phyloP scores from a whole-genome alignment of 2,888 invertebrate genomes.

The Agonum fuliginosum region DNA sequence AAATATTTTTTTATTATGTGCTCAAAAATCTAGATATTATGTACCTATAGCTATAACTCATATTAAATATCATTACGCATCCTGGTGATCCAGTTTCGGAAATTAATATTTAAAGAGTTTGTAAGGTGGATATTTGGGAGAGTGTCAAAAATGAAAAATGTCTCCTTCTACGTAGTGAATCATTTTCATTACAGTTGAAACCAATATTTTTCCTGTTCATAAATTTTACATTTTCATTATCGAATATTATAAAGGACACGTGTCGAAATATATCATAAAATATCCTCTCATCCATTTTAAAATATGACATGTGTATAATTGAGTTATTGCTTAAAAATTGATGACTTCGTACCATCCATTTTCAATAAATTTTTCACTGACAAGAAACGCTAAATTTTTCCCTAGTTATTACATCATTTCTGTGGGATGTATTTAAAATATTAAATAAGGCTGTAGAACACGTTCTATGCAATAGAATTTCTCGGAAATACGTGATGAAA shows the following conservation, averaged over 20 bases:
- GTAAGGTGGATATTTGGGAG: not conserved
- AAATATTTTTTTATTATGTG: no score
- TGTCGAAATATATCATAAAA: slow-evolving; percentile 43
- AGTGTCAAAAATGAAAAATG: slow-evolving; percentile 31
- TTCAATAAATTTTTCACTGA: slow-evolving; percentile 41
- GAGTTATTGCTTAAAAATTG: slow-evolving; percentile 43
- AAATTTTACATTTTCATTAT: slow-evolving; percentile 38
- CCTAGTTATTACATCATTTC: slow-evolving; percentile 37
- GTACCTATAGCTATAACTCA: no score
- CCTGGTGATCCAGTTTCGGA: no score
- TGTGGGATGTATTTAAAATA: slow-evolving; percentile 25
- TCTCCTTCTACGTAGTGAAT: slow-evolving; percentile 6
- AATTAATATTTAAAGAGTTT: not conserved
- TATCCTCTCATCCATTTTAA: slow-evolving; percentile 44
- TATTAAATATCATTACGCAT: no score
- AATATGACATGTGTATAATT: slow-evolving; percentile 42
- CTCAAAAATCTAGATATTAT: no score
- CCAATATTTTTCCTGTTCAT: slow-evolving; percentile 40
- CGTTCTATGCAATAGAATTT: slow-evolving; percentile 24
- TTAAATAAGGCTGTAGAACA: slow-evolving; percentile 32
- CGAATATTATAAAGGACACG: slow-evolving; percentile 41
- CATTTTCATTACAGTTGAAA: slow-evolving; percentile 4
- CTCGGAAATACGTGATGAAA: slow-evolving; percentile 33
- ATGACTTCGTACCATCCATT: slow-evolving; percentile 33
- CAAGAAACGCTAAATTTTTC: slow-evolving; percentile 26